Percentiles rank a stretch among this genome's conserved stretches.
phyloP scores from a whole-genome alignment of 2,888 invertebrate species.

The Odontothrips loti region DNA sequence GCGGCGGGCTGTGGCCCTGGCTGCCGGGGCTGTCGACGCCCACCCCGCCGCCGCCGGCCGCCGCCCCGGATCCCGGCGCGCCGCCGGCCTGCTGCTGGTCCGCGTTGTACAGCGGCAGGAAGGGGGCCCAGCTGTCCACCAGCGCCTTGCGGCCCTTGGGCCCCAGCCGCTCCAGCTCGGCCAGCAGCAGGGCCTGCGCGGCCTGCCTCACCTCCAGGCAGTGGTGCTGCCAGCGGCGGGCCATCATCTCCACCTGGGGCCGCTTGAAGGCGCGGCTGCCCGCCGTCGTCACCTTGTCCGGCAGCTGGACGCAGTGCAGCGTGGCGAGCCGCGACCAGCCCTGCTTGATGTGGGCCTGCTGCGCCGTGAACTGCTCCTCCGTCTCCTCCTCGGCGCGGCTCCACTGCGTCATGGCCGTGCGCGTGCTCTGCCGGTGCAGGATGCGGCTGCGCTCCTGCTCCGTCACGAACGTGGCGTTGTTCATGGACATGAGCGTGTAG shows the following conservation, averaged over 20 bases:
- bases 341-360: conserved; percentile 90
- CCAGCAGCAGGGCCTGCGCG: conserved; percentile 88
- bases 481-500: conserved; percentile 97
- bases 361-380: conserved; percentile 77
- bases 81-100: conserved; percentile 46
- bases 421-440: conserved; percentile 55
- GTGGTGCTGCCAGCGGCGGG: conserved; percentile 96
- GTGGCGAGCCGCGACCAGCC: conserved; percentile 97
- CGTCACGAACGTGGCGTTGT: conserved; percentile 87
- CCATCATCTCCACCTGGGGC: conserved; percentile 97
- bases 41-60: conserved; percentile 47
- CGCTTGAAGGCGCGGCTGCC: conserved; percentile 79
- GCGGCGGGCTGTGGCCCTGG: conserved; percentile 43
- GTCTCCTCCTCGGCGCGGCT: conserved; percentile 44
- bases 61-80: neutral
- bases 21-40: conserved; percentile 44
- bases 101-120: conserved; percentile 80
- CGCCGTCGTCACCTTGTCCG: conserved; percentile 73
- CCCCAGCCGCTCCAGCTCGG: conserved; percentile 85
- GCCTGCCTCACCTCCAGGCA: conserved; percentile 94
- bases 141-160: conserved; percentile 86
- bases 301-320: conserved; percentile 90
- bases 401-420: conserved; percentile 46
- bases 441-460: conserved; percentile 78
- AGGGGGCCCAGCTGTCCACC: conserved; percentile 95